Evolutionary conservation across 2,113 vertebrate genomes (phyloP).

Genomic region (Petroica traversi): DNA sequence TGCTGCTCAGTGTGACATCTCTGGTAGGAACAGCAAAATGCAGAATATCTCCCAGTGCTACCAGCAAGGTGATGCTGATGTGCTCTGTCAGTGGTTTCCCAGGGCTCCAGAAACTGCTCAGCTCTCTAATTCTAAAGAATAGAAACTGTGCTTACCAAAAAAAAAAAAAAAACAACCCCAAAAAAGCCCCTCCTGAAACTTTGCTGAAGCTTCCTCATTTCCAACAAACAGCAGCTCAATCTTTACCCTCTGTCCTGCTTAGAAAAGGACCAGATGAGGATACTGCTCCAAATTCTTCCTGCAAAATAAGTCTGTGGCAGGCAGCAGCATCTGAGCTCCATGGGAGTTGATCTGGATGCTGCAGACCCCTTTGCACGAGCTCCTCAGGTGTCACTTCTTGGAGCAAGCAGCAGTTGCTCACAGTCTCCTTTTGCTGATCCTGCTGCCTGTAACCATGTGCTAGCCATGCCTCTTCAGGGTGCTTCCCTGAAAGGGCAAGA

Average conservation of each 20-base stretch:
- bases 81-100: not conserved
- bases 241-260: not conserved
- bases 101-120: not conserved
- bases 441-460: not conserved
- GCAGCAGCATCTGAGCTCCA: not conserved
- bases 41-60: not conserved
- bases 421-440: not conserved
- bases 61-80: not conserved
- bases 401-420: not conserved
- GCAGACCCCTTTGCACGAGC: not conserved
- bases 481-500: not conserved
- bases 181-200: not conserved
- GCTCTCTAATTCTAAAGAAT: not conserved
- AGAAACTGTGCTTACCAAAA: not conserved
- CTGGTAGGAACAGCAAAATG: not conserved
- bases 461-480: not conserved
- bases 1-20: not conserved
- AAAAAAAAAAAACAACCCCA: rapidly evolving
- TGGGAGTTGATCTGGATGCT: not conserved
- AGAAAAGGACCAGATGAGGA: not conserved
- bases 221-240: not conserved
- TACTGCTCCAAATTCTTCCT: not conserved
- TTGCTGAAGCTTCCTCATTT: not conserved
- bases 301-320: not conserved
- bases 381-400: not conserved